These are phyloP conservation scores for Notolepis coatsorum DNA, from an alignment of 2,797 vertebrate species.

Conservation along the genomic window DNA sequence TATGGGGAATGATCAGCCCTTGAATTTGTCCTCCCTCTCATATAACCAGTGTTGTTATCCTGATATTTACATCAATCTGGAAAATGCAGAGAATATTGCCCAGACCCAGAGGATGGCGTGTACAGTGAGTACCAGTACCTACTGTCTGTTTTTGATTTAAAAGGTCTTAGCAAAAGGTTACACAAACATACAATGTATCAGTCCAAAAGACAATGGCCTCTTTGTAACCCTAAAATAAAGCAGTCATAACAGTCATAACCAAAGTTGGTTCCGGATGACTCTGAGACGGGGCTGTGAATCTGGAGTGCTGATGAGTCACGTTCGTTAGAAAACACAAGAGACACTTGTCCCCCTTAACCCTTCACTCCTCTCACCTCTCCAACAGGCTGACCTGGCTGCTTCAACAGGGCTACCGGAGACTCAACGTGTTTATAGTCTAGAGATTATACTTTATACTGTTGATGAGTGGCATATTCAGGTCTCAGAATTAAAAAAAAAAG, in stretches of 20 bases:
- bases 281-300: conserved; percentile 48
- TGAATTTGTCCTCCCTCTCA: too few species aligned
- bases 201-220: conserved; percentile 19
- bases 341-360: conserved; percentile 50
- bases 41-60: too few species aligned
- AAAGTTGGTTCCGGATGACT: conserved; percentile 46
- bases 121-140: conserved; percentile 10
- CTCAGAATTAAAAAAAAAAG: too few species aligned
- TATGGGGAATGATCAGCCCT: too few species aligned
- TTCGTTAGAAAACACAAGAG: conserved; percentile 69
- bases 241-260: conserved; percentile 39
- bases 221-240: conserved; percentile 41
- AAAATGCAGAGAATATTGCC: too few species aligned
- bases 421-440: conserved; percentile 25
- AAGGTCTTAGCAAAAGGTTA: neutral
- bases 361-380: conserved; percentile 43
- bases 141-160: conserved; percentile 9
- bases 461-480: neutral
- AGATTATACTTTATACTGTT: too few species aligned
- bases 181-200: conserved; percentile 27
- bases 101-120: too few species aligned
- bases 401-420: conserved; percentile 16
- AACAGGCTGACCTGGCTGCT: conserved; percentile 35
- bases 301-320: conserved; percentile 57
- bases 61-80: too few species aligned